phyloP scores from a whole-genome alignment of 2,113 vertebrate genomes.

The Plectropomus leopardus region DNA sequence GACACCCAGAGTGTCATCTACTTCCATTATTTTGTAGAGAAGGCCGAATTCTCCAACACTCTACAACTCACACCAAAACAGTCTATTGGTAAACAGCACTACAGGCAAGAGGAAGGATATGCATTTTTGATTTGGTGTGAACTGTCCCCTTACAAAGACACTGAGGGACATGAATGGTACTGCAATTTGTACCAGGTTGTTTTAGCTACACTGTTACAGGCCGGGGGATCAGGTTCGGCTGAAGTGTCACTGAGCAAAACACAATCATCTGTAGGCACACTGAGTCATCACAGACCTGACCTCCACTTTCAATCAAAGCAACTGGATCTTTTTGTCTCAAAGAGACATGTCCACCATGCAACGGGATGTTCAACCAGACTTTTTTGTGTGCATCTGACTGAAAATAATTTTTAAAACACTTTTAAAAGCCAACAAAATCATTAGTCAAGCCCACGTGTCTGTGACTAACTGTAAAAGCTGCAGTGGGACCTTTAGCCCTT shows the following conservation, averaged over 20 bases:
- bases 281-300: not conserved
- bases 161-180: too few species aligned
- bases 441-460: constrained; percentile 3
- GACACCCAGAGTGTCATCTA: too few species aligned
- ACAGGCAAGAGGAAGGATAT: too few species aligned
- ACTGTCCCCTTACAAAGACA: too few species aligned
- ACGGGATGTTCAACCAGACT: not conserved
- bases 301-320: not conserved
- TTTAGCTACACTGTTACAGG: not conserved
- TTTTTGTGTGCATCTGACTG: not conserved
- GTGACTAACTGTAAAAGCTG: not conserved
- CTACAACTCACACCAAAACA: too few species aligned
- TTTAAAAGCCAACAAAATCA: not conserved
- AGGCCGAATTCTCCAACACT: too few species aligned
- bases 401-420: not conserved
- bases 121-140: too few species aligned
- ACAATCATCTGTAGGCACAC: not conserved
- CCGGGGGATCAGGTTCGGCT: too few species aligned
- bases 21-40: too few species aligned
- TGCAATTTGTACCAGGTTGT: too few species aligned
- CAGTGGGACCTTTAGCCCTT: not conserved
- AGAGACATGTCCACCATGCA: not conserved
- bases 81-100: too few species aligned
- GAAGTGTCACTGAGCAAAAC: not conserved
- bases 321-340: not conserved